These are phyloP conservation scores for Brassicogethes aeneus DNA, from an alignment of 2,888 invertebrate species.

Conservation along the genomic window DNA sequence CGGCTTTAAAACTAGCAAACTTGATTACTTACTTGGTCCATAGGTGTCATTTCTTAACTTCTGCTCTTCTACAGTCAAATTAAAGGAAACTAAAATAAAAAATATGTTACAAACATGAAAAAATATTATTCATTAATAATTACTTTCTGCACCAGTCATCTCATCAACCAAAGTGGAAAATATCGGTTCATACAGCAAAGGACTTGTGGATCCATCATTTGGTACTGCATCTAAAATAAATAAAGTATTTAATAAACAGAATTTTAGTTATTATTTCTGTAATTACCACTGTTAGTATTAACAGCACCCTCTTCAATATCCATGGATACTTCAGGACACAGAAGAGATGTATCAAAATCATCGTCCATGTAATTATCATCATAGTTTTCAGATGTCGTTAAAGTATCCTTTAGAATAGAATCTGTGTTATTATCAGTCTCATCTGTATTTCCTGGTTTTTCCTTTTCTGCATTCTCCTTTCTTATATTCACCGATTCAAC, in stretches of 20 bases:
- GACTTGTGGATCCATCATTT: slow-evolving; percentile 20
- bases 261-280: too few species aligned
- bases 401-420: too few species aligned
- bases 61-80: slow-evolving; percentile 27
- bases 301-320: slow-evolving; percentile 33
- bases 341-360: slow-evolving; percentile 31
- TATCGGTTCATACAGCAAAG: slow-evolving; percentile 24
- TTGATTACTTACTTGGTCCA: slow-evolving; percentile 25
- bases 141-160: slow-evolving; percentile 32
- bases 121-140: too few species aligned
- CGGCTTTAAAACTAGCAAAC: too few species aligned
- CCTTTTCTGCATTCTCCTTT: too few species aligned
- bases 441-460: too few species aligned
- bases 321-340: slow-evolving; percentile 37
- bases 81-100: slow-evolving; percentile 26
- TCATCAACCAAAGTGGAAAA: slow-evolving; percentile 31
- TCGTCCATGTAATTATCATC: slow-evolving; percentile 16
- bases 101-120: slow-evolving; percentile 4
- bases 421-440: too few species aligned
- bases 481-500: too few species aligned
- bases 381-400: too few species aligned
- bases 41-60: slow-evolving; percentile 22
- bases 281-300: slow-evolving; percentile 20
- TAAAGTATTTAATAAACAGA: slow-evolving; percentile 1
- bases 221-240: slow-evolving; percentile 13